Percentiles rank a stretch among this genome's conserved stretches.
These are phyloP conservation scores for Ceyx cyanopectus DNA, from an alignment of 2,113 vertebrate species.

Conservation along the genomic window DNA sequence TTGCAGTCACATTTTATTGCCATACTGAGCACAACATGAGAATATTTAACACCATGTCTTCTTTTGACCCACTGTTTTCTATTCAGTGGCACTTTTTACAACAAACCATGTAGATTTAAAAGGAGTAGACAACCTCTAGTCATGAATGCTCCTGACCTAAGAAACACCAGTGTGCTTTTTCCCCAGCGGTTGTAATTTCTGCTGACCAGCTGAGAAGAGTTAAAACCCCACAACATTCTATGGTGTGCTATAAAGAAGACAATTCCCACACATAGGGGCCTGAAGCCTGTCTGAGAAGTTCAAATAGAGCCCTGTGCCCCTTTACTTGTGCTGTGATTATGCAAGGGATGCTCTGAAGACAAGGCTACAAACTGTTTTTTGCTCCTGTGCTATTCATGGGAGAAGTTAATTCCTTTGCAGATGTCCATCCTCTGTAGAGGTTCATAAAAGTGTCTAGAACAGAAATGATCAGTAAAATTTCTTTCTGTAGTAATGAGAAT, in stretches of 20 bases:
- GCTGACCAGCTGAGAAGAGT: not conserved
- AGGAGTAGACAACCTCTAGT: not conserved
- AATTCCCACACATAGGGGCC: no score
- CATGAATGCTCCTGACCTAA: not conserved
- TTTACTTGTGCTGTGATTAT: not conserved
- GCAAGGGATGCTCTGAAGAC: not conserved
- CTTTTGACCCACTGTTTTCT: not conserved
- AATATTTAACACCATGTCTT: not conserved
- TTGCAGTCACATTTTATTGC: not conserved
- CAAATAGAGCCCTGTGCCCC: not conserved
- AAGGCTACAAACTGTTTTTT: not conserved
- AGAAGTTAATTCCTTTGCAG: not conserved
- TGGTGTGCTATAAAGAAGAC: not conserved
- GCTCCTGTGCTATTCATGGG: not conserved
- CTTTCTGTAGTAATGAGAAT: not conserved
- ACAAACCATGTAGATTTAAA: not conserved
- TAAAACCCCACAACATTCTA: not conserved
- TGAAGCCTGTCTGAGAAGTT: not conserved
- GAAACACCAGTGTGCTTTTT: not conserved
- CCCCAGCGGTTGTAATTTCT: not conserved
- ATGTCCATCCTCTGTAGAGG: rapidly evolving
- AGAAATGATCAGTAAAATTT: not conserved
- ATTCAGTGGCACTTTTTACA: not conserved
- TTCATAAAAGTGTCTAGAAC: not conserved
- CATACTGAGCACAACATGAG: not conserved